Evolutionary conservation across 2,113 vertebrate species (phyloP).

Genomic region (Neodon shergylaensis): DNA sequence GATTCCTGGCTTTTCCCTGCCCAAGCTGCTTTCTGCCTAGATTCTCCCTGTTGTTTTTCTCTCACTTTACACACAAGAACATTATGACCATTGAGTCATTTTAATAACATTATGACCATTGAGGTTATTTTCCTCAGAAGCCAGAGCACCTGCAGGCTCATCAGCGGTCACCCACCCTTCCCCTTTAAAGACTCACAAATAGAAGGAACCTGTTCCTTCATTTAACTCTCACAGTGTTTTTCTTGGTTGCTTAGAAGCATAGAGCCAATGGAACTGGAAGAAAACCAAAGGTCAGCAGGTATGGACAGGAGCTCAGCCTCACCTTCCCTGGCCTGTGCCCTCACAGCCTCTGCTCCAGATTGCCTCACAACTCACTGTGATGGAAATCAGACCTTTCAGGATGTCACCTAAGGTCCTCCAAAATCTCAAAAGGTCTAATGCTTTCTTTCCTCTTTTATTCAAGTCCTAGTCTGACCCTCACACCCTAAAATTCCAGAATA

Average conservation of each 20-base stretch:
- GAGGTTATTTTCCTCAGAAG: conserved; percentile 8
- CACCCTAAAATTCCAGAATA: background rate
- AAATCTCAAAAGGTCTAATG: background rate
- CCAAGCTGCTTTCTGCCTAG: background rate
- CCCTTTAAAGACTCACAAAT: background rate
- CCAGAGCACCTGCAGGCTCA: background rate
- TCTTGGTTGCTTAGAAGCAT: background rate
- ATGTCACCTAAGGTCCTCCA: background rate
- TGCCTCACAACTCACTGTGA: too few relatives aligned
- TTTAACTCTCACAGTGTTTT: background rate
- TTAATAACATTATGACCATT: background rate
- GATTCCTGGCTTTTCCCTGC: background rate
- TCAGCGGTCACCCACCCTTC: too few relatives aligned
- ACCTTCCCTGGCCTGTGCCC: background rate
- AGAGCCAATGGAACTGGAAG: background rate
- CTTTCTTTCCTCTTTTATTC: background rate
- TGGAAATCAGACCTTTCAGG: background rate
- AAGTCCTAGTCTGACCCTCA: background rate
- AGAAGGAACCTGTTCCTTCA: background rate
- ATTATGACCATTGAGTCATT: background rate
- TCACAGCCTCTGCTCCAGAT: too few relatives aligned
- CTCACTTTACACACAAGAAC: background rate
- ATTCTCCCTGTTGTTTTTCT: background rate
- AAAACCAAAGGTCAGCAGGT: background rate
- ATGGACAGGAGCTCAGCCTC: too few relatives aligned